Evolutionary conservation across 2,888 invertebrate species (phyloP).

Genomic region (Pammene fasciana): DNA sequence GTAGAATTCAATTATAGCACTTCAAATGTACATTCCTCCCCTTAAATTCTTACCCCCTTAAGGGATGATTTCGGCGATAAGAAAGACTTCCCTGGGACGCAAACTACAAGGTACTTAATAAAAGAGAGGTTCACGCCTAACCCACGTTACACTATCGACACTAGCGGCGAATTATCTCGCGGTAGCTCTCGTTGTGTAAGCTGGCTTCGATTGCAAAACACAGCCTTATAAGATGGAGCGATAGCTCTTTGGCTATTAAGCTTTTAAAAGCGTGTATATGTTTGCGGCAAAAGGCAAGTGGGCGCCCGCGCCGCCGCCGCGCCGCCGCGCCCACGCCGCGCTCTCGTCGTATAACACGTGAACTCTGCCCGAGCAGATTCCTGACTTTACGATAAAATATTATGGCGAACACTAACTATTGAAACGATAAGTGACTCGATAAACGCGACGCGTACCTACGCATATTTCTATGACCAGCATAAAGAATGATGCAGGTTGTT

Average conservation of each 20-base stretch:
- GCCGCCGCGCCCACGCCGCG: conserved; percentile 19
- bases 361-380: conserved; percentile 66
- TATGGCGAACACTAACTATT: background rate
- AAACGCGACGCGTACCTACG: too few relatives aligned
- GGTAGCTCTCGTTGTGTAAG: background rate
- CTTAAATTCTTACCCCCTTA: too few relatives aligned
- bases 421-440: background rate
- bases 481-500: too few relatives aligned
- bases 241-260: conserved; percentile 24
- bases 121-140: too few relatives aligned
- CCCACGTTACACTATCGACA: too few relatives aligned
- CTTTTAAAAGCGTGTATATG: background rate
- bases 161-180: too few relatives aligned
- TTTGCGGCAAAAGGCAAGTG: background rate
- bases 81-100: too few relatives aligned
- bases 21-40: too few relatives aligned
- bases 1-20: too few relatives aligned
- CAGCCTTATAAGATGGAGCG: background rate
- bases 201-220: conserved; percentile 16
- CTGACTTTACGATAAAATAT: conserved; percentile 60
- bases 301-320: conserved; percentile 25
- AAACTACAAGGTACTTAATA: too few relatives aligned
- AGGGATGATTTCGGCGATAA: too few relatives aligned
- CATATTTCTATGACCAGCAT: too few relatives aligned
- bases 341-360: conserved; percentile 61